Percentiles rank a stretch among this genome's conserved stretches.
Conservation (phyloP, 2,797 vertebrate genomes). For the Carcharodon carcharias region DNA sequence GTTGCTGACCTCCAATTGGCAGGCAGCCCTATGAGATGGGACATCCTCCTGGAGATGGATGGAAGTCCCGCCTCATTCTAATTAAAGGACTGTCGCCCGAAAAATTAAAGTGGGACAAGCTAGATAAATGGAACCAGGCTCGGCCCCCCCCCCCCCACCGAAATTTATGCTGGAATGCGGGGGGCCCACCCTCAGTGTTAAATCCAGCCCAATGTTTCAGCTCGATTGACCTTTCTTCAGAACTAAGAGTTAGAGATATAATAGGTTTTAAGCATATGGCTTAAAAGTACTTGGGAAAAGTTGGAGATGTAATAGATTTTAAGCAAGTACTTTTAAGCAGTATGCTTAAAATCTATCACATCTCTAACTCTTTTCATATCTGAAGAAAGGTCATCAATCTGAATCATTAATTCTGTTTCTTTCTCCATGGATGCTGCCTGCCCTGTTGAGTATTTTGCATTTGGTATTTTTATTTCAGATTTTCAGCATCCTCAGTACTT, state of each 20-base stretch:
- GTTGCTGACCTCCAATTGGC: not conserved
- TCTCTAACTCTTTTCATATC: not conserved
- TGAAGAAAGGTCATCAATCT: not conserved
- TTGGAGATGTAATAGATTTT: not conserved
- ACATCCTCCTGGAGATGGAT: too few relatives aligned
- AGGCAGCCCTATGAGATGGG: too few relatives aligned
- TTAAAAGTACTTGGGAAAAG: too few relatives aligned
- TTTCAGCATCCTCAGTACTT: not conserved
- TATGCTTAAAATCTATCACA: not conserved
- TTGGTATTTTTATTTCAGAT: not conserved
- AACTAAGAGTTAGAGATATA: not conserved
- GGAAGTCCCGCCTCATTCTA: too few relatives aligned
- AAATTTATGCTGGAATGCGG: not conserved
- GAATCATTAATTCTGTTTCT: not conserved
- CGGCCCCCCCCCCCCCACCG: too few relatives aligned
- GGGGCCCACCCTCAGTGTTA: not conserved
- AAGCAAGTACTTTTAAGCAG: too few relatives aligned
- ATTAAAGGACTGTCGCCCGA: too few relatives aligned
- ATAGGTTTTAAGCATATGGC: not conserved
- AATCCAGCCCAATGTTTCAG: not conserved
- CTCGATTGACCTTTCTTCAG: not conserved
- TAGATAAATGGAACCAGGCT: not conserved
- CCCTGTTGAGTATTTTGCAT: not conserved
- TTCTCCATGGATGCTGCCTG: not conserved
- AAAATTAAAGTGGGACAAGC: too few relatives aligned